Conservation (phyloP, 2,113 vertebrate genomes). For the Oplegnathus fasciatus region DNA sequence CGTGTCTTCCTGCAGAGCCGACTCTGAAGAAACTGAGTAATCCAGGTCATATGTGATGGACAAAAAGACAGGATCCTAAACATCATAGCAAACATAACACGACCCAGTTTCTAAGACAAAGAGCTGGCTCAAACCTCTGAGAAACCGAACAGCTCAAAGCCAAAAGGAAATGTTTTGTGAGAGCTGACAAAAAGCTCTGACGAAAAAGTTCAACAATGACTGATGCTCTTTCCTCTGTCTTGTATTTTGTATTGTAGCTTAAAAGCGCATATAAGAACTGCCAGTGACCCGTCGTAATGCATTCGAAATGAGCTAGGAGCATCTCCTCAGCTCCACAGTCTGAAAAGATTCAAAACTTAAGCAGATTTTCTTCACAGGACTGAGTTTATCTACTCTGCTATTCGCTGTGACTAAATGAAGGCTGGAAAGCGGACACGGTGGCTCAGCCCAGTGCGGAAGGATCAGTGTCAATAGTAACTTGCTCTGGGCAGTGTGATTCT, state of each 20-base stretch:
- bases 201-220: conserved; percentile 5
- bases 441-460: conserved; percentile 28
- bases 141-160: conserved; percentile 1
- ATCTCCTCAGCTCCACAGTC: neutral
- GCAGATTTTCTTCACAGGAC: conserved; percentile 54
- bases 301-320: conserved; percentile 56
- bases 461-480: conserved; percentile 54
- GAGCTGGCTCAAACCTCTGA: neutral
- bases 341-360: conserved; percentile 44
- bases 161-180: conserved; percentile 32
- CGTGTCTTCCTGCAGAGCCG: neutral
- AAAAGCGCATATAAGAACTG: conserved; percentile 31
- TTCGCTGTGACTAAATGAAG: conserved; percentile 40
- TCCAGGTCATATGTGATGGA: neutral
- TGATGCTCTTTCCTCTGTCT: conserved; percentile 1
- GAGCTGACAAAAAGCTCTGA: neutral
- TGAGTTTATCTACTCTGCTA: conserved; percentile 53
- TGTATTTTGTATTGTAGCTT: conserved; percentile 22
- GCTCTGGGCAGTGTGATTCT: conserved; percentile 57
- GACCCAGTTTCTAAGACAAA: neutral
- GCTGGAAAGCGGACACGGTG: neutral
- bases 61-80: neutral
- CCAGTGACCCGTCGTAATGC: conserved; percentile 39
- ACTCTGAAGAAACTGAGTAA: neutral
- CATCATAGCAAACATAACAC: neutral